Percentiles rank a stretch among this genome's conserved stretches.
Evolutionary conservation across 92 coral and sea anemone species (phyloP).

Genomic region (Galaxea fascicularis): DNA sequence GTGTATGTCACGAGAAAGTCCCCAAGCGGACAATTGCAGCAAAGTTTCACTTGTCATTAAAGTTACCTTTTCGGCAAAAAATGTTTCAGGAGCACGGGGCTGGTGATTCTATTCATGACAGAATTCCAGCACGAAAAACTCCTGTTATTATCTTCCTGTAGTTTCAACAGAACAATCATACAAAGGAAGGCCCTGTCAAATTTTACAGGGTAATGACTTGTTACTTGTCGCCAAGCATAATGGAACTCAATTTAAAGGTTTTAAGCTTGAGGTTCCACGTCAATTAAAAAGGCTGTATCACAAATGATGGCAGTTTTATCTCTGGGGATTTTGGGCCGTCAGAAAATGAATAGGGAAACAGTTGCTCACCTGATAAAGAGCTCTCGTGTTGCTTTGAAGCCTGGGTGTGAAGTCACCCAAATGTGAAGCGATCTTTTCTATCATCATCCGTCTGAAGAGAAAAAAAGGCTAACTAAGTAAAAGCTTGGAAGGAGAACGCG

Average conservation of each 20-base stretch:
- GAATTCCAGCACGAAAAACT: constrained; percentile 36
- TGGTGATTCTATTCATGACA: not conserved
- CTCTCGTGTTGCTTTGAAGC: constrained; percentile 97
- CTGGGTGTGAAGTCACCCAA: constrained; percentile 96
- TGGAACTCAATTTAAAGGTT: no score
- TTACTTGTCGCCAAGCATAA: not conserved
- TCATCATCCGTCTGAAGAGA: constrained; percentile 87
- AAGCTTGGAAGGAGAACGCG: no score
- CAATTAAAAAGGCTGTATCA: no score
- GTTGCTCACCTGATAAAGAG: constrained; percentile 87
- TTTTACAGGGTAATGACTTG: constrained; percentile 10
- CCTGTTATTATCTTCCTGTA: constrained; percentile 15
- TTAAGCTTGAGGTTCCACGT: no score
- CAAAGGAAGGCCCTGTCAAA: constrained; percentile 13
- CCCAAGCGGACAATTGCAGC: no score
- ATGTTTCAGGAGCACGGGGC: constrained; percentile 42
- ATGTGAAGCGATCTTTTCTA: constrained; percentile 96
- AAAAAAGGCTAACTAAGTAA: no score
- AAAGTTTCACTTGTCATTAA: no score
- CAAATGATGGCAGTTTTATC: no score
- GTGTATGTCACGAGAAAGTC: no score
- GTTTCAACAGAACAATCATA: constrained; percentile 38
- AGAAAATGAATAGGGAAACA: no score
- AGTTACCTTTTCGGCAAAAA: not conserved
- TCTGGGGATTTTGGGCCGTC: no score